Conservation (phyloP, 2,113 vertebrate genomes). For the Eidolon helvum region DNA sequence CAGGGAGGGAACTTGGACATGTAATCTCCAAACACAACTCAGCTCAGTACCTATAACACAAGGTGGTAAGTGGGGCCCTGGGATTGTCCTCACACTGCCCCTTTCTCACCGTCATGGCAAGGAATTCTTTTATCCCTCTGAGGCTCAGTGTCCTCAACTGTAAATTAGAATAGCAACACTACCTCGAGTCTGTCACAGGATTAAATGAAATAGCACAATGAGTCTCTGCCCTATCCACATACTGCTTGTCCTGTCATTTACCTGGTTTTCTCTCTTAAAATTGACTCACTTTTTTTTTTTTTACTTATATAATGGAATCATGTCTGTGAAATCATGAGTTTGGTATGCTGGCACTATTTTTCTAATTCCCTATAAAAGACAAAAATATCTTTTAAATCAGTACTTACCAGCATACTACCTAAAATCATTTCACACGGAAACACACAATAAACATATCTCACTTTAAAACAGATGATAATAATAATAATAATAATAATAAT, state of each 20-base stretch:
- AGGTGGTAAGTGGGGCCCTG: neutral
- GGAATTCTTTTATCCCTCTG: neutral
- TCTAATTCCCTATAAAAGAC: neutral
- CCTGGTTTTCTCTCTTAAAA: neutral
- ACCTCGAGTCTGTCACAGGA: neutral
- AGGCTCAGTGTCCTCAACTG: neutral
- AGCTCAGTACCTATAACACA: neutral
- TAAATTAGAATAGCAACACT: neutral
- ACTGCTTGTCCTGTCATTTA: neutral
- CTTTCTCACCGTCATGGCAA: neutral
- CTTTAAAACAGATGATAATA: neutral
- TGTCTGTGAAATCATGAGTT: neutral
- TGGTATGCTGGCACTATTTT: neutral
- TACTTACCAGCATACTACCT: neutral
- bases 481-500: neutral
- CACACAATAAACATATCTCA: neutral
- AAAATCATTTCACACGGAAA: neutral
- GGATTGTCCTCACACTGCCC: neutral
- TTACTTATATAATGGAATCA: neutral
- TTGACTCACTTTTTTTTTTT: neutral
- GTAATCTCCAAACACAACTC: neutral
- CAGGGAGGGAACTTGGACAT: neutral
- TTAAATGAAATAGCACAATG: neutral
- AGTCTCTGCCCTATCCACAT: neutral
- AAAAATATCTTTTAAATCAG: neutral